Evolutionary conservation across 2,797 vertebrate genomes (phyloP), one percentile per base, ranked within the genome.

Genomic region (Pipistrellus kuhlii): DNA sequence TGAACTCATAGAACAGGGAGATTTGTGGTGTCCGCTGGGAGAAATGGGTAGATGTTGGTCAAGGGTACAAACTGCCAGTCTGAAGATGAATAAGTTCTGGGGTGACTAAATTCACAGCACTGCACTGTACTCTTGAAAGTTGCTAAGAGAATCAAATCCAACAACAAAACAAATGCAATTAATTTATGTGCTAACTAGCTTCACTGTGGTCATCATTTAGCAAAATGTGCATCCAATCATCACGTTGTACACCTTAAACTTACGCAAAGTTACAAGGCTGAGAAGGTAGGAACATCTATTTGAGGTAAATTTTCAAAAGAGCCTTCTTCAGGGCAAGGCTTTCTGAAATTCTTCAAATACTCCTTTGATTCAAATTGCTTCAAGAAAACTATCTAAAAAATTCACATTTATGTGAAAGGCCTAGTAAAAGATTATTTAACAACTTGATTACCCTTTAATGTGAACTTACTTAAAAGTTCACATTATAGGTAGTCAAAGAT

Each of bases 281-380:
- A 32, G 7, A 0, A 53, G 8, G 1, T 15, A 27, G 9, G 6
- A 84, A 76, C n/a, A 69, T 15, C 41, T 38, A 82, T 7, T 66
- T 18, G 25, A 93, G 18, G 38, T 0, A 71, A 23, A 2, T 51
- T 95, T 96, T 85, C 35, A 78, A 91, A 87, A 35, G 4, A 53
- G 30, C 6, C 20, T 93, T 77, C 12, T 69, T 62, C 25, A 21
- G 4, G 17, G 6, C 41, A 75, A 93, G 21, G 2, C 3, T 30
- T 84, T 89, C 41, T n/a, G 13, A 71, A 75, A 88, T 32, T 51
- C 14, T 64, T 86, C 20, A 73, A 80, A 68, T 64, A 62, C 5
- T 88, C 9, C 7, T 85, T 91, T 92, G 88, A 88, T 35, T 83
- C 71, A 91, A 90, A 84, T 73, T 8, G 15, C 30, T 38, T 88